These are phyloP conservation scores for Penaeus japonicus DNA, from an alignment of 1,140 invertebrate genomes.

Conservation along the genomic window DNA sequence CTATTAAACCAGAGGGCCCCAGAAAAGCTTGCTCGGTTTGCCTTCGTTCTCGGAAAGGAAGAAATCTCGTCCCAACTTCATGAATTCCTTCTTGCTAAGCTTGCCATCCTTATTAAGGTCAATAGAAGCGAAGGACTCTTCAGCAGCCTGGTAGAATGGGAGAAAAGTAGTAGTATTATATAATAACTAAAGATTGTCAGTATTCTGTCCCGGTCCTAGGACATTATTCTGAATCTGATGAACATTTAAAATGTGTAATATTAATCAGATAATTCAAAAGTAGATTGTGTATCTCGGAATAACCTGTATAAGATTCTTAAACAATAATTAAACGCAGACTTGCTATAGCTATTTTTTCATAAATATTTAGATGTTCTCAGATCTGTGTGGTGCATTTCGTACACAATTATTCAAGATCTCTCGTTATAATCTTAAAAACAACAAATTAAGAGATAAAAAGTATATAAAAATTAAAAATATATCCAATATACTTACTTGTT, in stretches of 20 bases:
- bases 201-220: too few species aligned
- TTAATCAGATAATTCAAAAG: too few species aligned
- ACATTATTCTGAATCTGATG: too few species aligned
- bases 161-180: conserved; percentile 40
- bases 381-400: too few species aligned
- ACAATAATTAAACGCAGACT: too few species aligned
- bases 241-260: too few species aligned
- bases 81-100: conserved; percentile 78
- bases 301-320: too few species aligned
- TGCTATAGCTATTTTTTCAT: too few species aligned
- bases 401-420: too few species aligned
- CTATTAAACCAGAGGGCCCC: conserved; percentile 73
- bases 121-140: conserved; percentile 78
- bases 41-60: conserved; percentile 79
- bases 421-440: neutral
- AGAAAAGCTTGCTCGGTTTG: conserved; percentile 82
- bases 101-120: conserved; percentile 80
- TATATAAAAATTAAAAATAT: neutral
- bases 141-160: conserved; percentile 68
- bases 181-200: neutral
- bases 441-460: neutral
- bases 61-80: conserved; percentile 79
- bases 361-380: too few species aligned
- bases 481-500: conserved; percentile 68
- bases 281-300: too few species aligned